Base-by-base conservation (phyloP, 2,888 invertebrate species). In the Lycocerus yunnanus region DNA sequence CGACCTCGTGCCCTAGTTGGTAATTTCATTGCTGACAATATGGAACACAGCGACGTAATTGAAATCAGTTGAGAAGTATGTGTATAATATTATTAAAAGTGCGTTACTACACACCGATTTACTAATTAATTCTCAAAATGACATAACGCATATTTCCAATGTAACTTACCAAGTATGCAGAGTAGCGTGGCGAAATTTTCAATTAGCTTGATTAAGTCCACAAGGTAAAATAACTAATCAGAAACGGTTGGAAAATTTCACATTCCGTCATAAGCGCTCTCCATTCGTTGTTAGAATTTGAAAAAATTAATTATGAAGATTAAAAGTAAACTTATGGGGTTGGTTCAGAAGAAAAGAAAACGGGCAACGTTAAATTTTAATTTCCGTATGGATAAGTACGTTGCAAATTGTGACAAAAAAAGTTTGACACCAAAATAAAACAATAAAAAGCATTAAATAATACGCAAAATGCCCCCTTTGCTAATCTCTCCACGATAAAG, bases 1-100 rank as follows among this genome's bases (percentile, higher is more conserved):
- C 66, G 78, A 74, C 78, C 78, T 66, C 69, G 16, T 76, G 74
- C 74, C 78, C 78, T 72, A 78, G 43, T 78, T 73, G 72, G 69
- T 72, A 77, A 72, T 69, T 71, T 71, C 74, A 72, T 69, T 72
- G 65, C 72, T 69, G 65, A 67, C 71, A 68, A 74, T 71, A 74
- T 68, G 18, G 69, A 63, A 67, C 66, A 67, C 11, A 15, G 13
- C 58, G 60, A 20, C 61, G 43, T 61, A 43, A 71, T 11, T 8
- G n/a, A 43, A 43, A n/a, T 43, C 8, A n/a, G 43, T 43, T 8
- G 43, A n/a, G n/a, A 43, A n/a, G 43, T 43, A 43, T 43, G 6
- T 3, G 11, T 10, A 10, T 11, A 13, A n/a, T 6, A 43, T 6
- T 43, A n/a, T n/a, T n/a, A 43, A 43, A 43, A 43, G 43, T 43